phyloP scores from a whole-genome alignment of 1,140 invertebrate genomes.

The Diplogasteroides magnus region DNA sequence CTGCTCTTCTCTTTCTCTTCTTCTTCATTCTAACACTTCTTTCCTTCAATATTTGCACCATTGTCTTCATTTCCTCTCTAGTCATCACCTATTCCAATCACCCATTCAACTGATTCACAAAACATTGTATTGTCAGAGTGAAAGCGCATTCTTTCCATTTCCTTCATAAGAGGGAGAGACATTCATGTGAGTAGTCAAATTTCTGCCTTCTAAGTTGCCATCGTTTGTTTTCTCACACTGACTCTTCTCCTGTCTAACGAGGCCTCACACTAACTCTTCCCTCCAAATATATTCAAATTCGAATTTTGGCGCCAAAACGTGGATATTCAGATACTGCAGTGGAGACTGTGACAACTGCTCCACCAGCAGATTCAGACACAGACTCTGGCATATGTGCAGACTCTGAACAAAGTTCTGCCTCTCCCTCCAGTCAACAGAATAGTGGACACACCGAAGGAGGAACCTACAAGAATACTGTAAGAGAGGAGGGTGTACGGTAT shows the following conservation, averaged over 20 bases:
- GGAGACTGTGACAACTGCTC: neutral
- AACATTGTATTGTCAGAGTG: neutral
- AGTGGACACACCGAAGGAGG: too few species aligned
- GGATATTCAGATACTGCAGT: neutral
- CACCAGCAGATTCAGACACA: conserved; percentile 22
- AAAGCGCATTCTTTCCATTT: neutral
- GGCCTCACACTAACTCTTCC: neutral
- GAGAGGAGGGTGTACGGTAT: too few species aligned
- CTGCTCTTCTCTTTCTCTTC: too few species aligned
- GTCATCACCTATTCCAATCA: too few species aligned
- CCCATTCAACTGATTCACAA: neutral
- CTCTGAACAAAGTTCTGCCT: conserved; percentile 23
- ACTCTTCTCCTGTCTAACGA: neutral
- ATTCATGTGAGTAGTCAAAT: neutral
- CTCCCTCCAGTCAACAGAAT: too few species aligned
- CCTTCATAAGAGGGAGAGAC: neutral
- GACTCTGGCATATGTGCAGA: conserved; percentile 27
- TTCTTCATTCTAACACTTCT: too few species aligned
- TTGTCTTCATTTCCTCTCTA: too few species aligned
- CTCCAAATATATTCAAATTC: neutral
- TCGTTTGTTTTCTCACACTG: neutral
- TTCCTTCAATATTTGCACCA: neutral
- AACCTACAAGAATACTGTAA: too few species aligned
- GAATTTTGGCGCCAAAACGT: neutral
- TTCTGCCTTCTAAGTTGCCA: neutral